phyloP scores from a whole-genome alignment of 1,140 invertebrate genomes.

The Phocides pigmalion region DNA sequence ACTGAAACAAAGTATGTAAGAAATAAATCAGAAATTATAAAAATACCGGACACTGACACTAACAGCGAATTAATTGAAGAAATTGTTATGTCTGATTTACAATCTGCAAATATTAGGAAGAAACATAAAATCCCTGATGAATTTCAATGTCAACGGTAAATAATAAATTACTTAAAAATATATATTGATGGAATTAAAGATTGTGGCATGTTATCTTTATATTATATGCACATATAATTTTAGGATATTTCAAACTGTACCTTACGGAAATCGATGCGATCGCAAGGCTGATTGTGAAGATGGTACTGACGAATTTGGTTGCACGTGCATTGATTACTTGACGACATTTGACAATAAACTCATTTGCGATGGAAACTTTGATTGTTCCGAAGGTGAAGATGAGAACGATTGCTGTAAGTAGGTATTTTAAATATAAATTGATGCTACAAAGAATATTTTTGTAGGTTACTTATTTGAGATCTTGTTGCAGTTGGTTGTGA shows the following conservation, averaged over 20 bases:
- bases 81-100: constrained; percentile 47
- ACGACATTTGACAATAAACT: constrained; percentile 76
- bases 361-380: constrained; percentile 91
- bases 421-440: background rate
- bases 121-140: constrained; percentile 56
- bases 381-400: constrained; percentile 91
- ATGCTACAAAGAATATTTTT: too few species aligned
- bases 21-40: constrained; percentile 10
- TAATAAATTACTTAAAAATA: constrained; percentile 10
- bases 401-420: constrained; percentile 88
- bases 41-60: constrained; percentile 29
- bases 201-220: background rate
- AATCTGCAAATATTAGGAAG: constrained; percentile 59
- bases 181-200: constrained; percentile 1
- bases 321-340: constrained; percentile 89
- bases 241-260: constrained; percentile 87
- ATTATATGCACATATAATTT: constrained; percentile 26
- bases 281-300: constrained; percentile 91
- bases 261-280: constrained; percentile 86
- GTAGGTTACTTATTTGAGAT: too few species aligned
- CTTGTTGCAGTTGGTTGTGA: constrained; percentile 80
- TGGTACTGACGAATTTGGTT: constrained; percentile 90
- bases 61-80: constrained; percentile 42
- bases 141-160: constrained; percentile 72
- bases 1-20: background rate